Conservation (phyloP, 1,140 invertebrate genomes). For the Antheraea pernyi region DNA sequence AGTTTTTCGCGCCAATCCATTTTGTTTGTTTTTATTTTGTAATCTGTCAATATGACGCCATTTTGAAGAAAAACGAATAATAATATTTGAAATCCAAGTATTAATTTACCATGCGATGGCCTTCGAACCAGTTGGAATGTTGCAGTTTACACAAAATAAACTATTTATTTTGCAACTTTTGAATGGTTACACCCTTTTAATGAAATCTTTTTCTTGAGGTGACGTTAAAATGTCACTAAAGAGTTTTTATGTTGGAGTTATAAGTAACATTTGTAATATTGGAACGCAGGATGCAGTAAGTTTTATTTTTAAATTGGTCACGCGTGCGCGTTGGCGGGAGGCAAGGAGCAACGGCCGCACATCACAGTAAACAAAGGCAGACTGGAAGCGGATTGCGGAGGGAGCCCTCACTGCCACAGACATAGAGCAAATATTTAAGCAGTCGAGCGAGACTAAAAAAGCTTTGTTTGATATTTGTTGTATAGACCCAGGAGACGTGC, state of each 20-base stretch:
- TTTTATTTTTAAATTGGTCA: conserved; percentile 61
- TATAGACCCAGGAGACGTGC: conserved; percentile 9
- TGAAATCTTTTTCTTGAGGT: background rate
- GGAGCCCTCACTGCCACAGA: conserved; percentile 45
- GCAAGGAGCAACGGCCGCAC: conserved; percentile 52
- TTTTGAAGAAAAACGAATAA: background rate
- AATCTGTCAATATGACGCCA: conserved; percentile 5
- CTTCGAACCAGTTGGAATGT: background rate
- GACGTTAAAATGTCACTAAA: conserved; percentile 2
- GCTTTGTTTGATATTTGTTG: conserved; percentile 19
- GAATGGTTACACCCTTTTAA: background rate
- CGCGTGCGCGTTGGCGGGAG: conserved; percentile 26
- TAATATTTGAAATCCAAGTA: background rate
- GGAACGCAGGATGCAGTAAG: conserved; percentile 32
- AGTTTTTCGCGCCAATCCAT: conserved; percentile 78
- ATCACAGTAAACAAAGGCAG: conserved; percentile 63
- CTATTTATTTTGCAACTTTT: background rate
- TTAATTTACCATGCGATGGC: background rate
- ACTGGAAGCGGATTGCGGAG: conserved; percentile 49
- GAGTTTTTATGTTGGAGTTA: background rate
- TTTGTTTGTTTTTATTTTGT: conserved; percentile 17
- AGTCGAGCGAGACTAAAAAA: conserved; percentile 31
- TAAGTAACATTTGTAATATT: conserved; percentile 11
- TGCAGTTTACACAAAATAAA: background rate
- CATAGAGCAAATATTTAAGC: conserved; percentile 51